Evolutionary conservation across 2,888 invertebrate species (phyloP), one percentile per base, ranked within the genome.

Genomic region (Apodemia mormo): DNA sequence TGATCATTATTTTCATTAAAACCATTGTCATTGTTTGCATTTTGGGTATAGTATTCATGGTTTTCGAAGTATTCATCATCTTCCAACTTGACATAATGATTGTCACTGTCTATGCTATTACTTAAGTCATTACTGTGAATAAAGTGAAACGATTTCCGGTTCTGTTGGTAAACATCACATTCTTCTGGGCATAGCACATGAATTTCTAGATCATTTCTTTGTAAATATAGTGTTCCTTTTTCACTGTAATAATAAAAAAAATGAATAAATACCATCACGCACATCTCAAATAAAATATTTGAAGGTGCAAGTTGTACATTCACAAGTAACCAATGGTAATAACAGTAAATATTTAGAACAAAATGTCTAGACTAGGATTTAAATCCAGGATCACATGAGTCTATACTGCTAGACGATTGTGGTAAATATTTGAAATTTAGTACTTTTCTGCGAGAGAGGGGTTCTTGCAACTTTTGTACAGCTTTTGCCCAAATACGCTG

Each of bases 201-300:
- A 0, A 81, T 74, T 70, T 89, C 84, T 6, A 81, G 75, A 40
- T 87, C 82, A 52, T 80, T 87, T 71, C 77, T 79, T 74, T 90
- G 87, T 4, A 91, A 74, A 56, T 89, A 88, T 7, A 89, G 73
- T n/a, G 86, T 84, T 0, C 86, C 87, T 72, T 85, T 87, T 78
- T 92, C 90, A 72, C 92, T 92, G 83, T n/a, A 86, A 86, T 6
- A 2, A 22, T 37, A 52, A 12, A 43, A 6, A 61, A 64, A 68
- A 33, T 22, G 22, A 22, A 22, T 22, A 22, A 22, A 22, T 22
- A 22, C 22, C 22, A 22, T 22, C 22, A 22, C 22, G 22, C 22
- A 22, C 22, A 22, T 22, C 22, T 22, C 22, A 22, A 22, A 22
- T 22, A 22, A 22, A 22, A 22, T 22, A 22, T 22, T 22, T 22